These are phyloP conservation scores for Penaeus indicus DNA, from an alignment of 1,140 invertebrate species.

Conservation along the genomic window DNA sequence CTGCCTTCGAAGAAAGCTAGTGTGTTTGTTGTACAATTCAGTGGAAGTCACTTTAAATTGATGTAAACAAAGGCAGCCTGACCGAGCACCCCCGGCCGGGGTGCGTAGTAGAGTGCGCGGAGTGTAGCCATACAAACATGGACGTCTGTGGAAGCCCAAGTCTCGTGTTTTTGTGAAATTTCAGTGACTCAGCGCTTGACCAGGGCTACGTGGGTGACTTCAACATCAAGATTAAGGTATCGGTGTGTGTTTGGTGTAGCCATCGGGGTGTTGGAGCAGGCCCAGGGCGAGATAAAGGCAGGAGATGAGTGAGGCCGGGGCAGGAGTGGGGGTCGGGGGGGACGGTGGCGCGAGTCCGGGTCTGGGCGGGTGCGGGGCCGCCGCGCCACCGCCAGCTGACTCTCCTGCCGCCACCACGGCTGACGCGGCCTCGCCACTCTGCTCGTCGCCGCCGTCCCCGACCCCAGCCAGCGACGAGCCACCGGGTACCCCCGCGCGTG, in stretches of 20 bases:
- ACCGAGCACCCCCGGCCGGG: conserved; percentile 49
- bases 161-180: conserved; percentile 62
- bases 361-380: conserved; percentile 61
- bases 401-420: conserved; percentile 60
- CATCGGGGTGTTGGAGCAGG: conserved; percentile 45
- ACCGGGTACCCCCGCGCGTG: conserved; percentile 7
- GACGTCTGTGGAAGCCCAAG: conserved; percentile 61
- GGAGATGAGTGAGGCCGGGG: conserved; percentile 66
- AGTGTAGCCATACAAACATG: conserved; percentile 61
- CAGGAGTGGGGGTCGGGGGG: conserved; percentile 54
- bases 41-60: conserved; percentile 15
- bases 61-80: conserved; percentile 65
- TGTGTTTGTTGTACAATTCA: conserved; percentile 15
- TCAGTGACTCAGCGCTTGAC: conserved; percentile 41
- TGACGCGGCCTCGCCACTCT: conserved; percentile 60
- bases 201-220: conserved; percentile 48
- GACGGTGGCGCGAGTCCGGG: conserved; percentile 51
- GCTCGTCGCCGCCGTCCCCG: conserved; percentile 60
- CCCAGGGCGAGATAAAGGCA: conserved; percentile 34
- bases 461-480: conserved; percentile 46
- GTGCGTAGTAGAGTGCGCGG: conserved; percentile 59
- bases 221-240: conserved; percentile 48
- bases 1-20: not conserved
- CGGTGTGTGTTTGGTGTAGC: conserved; percentile 53
- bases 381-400: conserved; percentile 60